A percentile compares a stretch with the other conserved stretches of the same genome.
Evolutionary conservation across 2,113 vertebrate species (phyloP).

Genomic region (Emberiza fucata): DNA sequence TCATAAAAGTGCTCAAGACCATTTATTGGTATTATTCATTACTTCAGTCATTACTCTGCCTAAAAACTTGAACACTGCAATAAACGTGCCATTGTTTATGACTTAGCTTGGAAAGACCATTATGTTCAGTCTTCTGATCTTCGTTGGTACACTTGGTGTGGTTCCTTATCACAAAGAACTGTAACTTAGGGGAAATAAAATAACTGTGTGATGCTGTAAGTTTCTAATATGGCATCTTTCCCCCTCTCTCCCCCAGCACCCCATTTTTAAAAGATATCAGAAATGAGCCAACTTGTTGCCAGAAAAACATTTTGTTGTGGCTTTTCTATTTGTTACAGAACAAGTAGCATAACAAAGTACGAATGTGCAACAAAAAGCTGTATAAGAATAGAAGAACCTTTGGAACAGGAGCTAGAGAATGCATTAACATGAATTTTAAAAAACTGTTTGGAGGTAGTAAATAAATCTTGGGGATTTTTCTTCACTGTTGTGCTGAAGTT

Average conservation of each 20-base stretch:
- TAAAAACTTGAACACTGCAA: neutral
- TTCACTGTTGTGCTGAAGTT: neutral
- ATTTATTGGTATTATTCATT: neutral
- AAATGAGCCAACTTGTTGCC: neutral
- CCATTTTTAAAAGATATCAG: neutral
- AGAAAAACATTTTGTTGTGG: neutral
- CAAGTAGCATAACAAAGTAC: neutral
- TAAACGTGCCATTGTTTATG: neutral
- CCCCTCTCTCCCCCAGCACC: too few relatives aligned
- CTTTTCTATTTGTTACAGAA: neutral
- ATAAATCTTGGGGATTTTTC: neutral
- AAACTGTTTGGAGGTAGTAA: neutral
- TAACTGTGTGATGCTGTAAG: neutral
- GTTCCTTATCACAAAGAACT: neutral
- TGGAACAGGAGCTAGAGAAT: neutral
- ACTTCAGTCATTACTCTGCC: neutral
- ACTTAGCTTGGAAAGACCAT: neutral
- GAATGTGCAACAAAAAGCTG: neutral
- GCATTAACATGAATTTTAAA: neutral
- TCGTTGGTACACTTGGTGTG: neutral
- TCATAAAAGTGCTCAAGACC: neutral
- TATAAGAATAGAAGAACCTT: neutral
- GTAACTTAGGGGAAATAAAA: neutral
- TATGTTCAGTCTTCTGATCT: neutral
- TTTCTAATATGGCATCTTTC: neutral